Base-by-base conservation (phyloP, 2,888 invertebrate genomes). In the Acleris laterana region DNA sequence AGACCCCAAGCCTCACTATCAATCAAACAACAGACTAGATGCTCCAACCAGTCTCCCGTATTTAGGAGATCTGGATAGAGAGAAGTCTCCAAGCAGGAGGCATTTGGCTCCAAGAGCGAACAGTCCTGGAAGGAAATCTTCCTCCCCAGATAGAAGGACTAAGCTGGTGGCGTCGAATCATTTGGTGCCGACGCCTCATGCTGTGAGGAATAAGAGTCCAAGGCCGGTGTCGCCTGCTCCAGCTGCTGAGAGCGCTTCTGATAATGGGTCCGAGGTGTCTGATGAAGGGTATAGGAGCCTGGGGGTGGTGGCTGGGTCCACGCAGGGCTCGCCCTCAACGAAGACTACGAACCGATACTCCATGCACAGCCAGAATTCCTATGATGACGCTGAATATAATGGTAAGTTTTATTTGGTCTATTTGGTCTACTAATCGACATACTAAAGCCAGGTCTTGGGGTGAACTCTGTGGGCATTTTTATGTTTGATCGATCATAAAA, bases 201-300 rank as follows among this genome's bases (percentile, higher is more conserved):
- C 88, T 1, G 79, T 87, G 17, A 84, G 92, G 70, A 88, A 89
- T 71, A 90, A 88, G 71, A 90, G 89, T 68, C 90, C 92, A 0
- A 80, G 91, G 55, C 89, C 90, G 0, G 84, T 94, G 13, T 94
- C 95, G 62, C 94, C 95, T 16, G 94, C 95, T 0, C 89, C 91
- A 2, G 88, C 88, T 0, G 82, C 93, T 22, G 94, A 95, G 75
- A 94, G 95, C 70, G 95, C 95, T 9, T 95, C 96, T 62, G 96
- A 97, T 81, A 96, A 96, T 74, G 96, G 96, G 11, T 96, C 96
- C 65, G 97, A 97, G 82, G 96, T 97, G 25, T 97, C 96, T 28
- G 97, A 97, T 83, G 97, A 97, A 79, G 97, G 97, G 0, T 97
- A 97, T 84, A 94, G 97, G 77, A 97, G 97, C 79, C 87, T 97